Conservation (phyloP, 2,113 vertebrate genomes). For the Pungitius pungitius region DNA sequence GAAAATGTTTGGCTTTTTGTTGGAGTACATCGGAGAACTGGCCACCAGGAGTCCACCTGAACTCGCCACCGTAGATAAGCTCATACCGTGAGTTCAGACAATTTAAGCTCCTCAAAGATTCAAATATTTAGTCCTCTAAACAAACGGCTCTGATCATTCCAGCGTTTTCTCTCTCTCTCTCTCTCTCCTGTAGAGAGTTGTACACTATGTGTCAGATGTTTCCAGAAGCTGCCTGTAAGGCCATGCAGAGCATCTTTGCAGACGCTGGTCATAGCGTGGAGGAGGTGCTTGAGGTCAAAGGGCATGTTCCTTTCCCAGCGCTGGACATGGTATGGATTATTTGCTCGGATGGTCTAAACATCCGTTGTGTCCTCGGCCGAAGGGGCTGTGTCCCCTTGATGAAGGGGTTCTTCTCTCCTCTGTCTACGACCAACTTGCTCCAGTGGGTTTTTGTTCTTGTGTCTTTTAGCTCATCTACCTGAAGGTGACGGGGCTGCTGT, state of each 20-base stretch:
- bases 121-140: not conserved
- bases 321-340: constrained; percentile 84
- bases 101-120: not conserved
- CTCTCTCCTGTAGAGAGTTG: constrained; percentile 80
- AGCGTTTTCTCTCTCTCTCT: not conserved
- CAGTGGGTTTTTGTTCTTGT: constrained; percentile 12
- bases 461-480: constrained; percentile 86
- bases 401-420: not conserved
- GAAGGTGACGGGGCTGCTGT: constrained; percentile 88
- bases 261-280: constrained; percentile 87
- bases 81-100: constrained; percentile 86
- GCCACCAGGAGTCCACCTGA: constrained; percentile 82
- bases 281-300: constrained; percentile 84
- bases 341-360: not conserved
- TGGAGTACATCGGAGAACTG: constrained; percentile 91
- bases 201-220: constrained; percentile 92
- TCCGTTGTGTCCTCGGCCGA: not conserved
- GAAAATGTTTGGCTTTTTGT: constrained; percentile 91
- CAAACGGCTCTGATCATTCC: not conserved
- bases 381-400: not conserved
- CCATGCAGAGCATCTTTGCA: constrained; percentile 81
- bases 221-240: constrained; percentile 83
- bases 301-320: constrained; percentile 80
- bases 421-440: not conserved
- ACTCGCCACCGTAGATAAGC: constrained; percentile 83